phyloP scores from a whole-genome alignment of 2,797 vertebrate species.

The Simalia tracyae region DNA sequence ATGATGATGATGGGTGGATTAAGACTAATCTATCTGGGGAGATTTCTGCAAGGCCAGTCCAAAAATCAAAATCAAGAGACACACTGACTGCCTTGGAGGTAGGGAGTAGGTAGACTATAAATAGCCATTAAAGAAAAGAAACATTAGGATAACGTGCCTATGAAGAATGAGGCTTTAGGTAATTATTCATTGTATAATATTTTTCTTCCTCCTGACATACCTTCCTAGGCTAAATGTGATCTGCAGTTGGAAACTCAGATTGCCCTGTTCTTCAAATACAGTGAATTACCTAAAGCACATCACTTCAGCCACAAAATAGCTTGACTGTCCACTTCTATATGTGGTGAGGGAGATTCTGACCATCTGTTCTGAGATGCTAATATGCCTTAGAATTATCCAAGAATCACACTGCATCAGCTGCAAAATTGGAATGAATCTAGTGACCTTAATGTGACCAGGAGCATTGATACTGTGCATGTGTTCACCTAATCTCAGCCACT shows the following conservation, averaged over 20 bases:
- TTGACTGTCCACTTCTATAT: background rate
- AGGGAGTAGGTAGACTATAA: background rate
- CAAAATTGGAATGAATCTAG: constrained; percentile 16
- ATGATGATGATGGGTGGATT: background rate
- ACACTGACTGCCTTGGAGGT: background rate
- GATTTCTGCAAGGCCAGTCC: background rate
- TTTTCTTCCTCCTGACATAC: background rate
- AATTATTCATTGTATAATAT: fast-evolving
- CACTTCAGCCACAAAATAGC: background rate
- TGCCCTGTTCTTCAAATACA: background rate
- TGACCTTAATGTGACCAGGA: constrained; percentile 26
- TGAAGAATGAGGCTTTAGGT: background rate
- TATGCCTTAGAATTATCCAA: background rate
- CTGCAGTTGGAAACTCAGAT: background rate
- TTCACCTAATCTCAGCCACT: background rate
- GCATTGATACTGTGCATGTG: background rate
- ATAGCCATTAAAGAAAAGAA: background rate
- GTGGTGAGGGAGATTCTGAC: constrained; percentile 18
- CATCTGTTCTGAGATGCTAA: constrained; percentile 11
- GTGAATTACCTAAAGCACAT: background rate
- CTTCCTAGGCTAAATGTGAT: background rate
- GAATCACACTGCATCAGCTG: constrained; percentile 15
- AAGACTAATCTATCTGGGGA: background rate
- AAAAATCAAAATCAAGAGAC: background rate
- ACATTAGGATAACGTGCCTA: background rate